Conservation (phyloP, 2,888 invertebrate genomes). For the Xanthorhoe spadicearia region DNA sequence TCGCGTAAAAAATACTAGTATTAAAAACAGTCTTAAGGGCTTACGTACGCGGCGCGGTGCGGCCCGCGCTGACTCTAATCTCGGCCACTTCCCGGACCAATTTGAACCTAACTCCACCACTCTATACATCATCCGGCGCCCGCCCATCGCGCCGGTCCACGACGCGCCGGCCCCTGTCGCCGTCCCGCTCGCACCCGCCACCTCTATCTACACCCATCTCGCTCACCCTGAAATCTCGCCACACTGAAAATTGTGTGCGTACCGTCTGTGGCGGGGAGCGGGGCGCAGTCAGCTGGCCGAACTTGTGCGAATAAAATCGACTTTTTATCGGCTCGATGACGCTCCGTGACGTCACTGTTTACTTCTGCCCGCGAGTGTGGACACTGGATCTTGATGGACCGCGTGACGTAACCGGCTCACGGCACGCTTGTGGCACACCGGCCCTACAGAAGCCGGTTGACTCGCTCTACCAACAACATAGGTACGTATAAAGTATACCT, state of each 20-base stretch:
- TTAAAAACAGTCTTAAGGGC: slow-evolving; percentile 90
- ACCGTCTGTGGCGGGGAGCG: slow-evolving; percentile 61
- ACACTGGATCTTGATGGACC: slow-evolving; percentile 64
- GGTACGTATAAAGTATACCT: slow-evolving; percentile 24
- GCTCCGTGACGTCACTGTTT: slow-evolving; percentile 84
- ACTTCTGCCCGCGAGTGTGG: slow-evolving; percentile 70
- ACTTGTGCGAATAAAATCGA: slow-evolving; percentile 84
- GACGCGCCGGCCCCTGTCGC: slow-evolving; percentile 58
- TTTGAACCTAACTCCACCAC: slow-evolving; percentile 90
- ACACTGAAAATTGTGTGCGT: slow-evolving; percentile 76
- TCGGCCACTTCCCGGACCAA: slow-evolving; percentile 90
- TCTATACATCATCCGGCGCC: slow-evolving; percentile 88
- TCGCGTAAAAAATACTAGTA: slow-evolving; percentile 88
- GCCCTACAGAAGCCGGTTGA: slow-evolving; percentile 9
- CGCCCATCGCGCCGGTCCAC: slow-evolving; percentile 79
- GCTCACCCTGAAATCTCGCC: slow-evolving; percentile 74
- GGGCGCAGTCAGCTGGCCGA: slow-evolving; percentile 83
- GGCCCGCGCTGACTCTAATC: slow-evolving; percentile 88
- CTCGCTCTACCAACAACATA: not conserved
- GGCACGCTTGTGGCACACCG: slow-evolving; percentile 32
- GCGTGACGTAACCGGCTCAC: slow-evolving; percentile 55
- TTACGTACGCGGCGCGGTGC: slow-evolving; percentile 87
- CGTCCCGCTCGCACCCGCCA: slow-evolving; percentile 60
- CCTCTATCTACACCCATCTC: slow-evolving; percentile 51
- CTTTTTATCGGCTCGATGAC: slow-evolving; percentile 84